Percentiles rank a stretch among this genome's conserved stretches.
phyloP scores from a whole-genome alignment of 1,140 invertebrate genomes.

The Cataglyphis hispanica region DNA sequence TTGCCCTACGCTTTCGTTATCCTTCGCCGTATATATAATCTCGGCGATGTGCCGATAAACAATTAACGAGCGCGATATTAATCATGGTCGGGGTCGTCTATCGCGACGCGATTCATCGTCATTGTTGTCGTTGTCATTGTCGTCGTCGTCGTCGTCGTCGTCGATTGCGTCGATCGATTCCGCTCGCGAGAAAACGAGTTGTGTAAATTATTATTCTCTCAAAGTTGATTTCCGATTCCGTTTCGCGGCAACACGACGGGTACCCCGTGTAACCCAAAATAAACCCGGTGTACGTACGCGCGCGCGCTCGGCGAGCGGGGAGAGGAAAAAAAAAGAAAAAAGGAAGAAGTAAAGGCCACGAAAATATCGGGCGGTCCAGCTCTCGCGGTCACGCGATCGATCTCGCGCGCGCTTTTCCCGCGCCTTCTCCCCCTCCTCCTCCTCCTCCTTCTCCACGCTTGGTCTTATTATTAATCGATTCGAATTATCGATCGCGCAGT shows the following conservation, averaged over 20 bases:
- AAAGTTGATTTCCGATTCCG: constrained; percentile 52
- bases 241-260: constrained; percentile 22
- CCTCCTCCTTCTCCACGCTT: too few relatives aligned
- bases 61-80: constrained; percentile 54
- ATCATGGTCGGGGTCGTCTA: neutral
- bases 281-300: constrained; percentile 37
- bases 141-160: neutral
- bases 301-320: constrained; percentile 36
- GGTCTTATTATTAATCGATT: constrained; percentile 66
- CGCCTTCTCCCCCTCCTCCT: neutral
- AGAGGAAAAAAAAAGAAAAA: neutral
- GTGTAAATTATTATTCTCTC: constrained; percentile 49
- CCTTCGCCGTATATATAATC: constrained; percentile 37
- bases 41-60: constrained; percentile 47
- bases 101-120: constrained; percentile 11
- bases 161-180: constrained; percentile 44
- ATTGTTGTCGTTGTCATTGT: neutral
- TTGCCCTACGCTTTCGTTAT: constrained; percentile 13
- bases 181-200: neutral
- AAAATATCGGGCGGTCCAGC: constrained; percentile 23
- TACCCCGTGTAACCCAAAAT: constrained; percentile 55
- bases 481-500: constrained; percentile 64
- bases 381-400: constrained; percentile 39
- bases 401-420: neutral
- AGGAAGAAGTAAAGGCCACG: constrained; percentile 16